A percentile compares a stretch with the other conserved stretches of the same genome.
Conservation (phyloP, 2,888 invertebrate genomes). For the Nemotelus nigrinus region DNA sequence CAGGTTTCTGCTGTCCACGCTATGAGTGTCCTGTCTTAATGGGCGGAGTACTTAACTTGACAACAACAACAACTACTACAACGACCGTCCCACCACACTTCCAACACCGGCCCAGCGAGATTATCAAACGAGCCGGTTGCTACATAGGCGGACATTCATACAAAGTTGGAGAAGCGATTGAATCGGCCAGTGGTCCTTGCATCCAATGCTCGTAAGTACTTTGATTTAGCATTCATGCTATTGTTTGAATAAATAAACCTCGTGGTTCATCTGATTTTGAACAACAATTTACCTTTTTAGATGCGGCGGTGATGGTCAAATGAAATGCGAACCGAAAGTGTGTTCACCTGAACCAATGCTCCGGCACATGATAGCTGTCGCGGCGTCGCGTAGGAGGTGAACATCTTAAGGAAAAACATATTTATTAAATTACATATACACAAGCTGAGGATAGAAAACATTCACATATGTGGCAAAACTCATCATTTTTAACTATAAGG, state of each 20-base stretch:
- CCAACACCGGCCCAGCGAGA: slow-evolving; percentile 65
- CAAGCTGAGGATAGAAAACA: slow-evolving; percentile 32
- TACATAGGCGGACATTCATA: slow-evolving; percentile 87
- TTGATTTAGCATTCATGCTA: slow-evolving; percentile 9
- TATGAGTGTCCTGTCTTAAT: slow-evolving; percentile 93
- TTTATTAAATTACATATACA: slow-evolving; percentile 18
- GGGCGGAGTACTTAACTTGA: slow-evolving; percentile 82
- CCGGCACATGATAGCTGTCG: slow-evolving; percentile 88
- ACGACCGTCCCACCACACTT: slow-evolving; percentile 88
- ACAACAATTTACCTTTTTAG: slow-evolving; percentile 64
- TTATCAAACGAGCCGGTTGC: slow-evolving; percentile 73
- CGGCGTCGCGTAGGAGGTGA: slow-evolving; percentile 77
- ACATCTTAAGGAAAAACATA: slow-evolving; percentile 66
- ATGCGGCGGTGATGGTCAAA: slow-evolving; percentile 91
- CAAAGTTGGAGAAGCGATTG: slow-evolving; percentile 84
- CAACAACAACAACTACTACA: slow-evolving; percentile 88
- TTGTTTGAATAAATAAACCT: not conserved
- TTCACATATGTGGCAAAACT: slow-evolving; percentile 29
- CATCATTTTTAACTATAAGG: slow-evolving; percentile 50
- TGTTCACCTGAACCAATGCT: slow-evolving; percentile 92
- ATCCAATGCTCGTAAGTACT: slow-evolving; percentile 90
- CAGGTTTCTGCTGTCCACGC: slow-evolving; percentile 93
- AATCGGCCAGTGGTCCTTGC: slow-evolving; percentile 90
- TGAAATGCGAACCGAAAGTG: slow-evolving; percentile 92
- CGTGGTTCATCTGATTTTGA: not conserved